Evolutionary conservation across 2,888 invertebrate species (phyloP).

Genomic region (Pollenia griseotomentosa): DNA sequence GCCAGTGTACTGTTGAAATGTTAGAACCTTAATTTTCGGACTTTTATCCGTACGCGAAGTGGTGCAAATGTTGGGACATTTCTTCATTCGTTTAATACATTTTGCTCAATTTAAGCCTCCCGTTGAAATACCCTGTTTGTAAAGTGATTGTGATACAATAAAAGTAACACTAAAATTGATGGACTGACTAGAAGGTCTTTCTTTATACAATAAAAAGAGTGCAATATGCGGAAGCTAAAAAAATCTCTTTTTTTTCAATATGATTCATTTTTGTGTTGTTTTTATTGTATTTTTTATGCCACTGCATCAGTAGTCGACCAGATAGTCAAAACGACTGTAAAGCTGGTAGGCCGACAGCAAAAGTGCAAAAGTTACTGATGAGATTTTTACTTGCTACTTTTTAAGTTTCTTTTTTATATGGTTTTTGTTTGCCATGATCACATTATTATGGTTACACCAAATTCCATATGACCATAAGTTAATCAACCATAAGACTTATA

Average conservation of each 20-base stretch:
- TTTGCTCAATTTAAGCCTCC: neutral
- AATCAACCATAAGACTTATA: constrained; percentile 58
- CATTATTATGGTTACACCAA: constrained; percentile 64
- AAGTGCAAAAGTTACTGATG: constrained; percentile 72
- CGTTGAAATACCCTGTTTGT: constrained; percentile 15
- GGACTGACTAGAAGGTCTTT: constrained; percentile 59
- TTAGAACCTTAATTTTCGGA: no score
- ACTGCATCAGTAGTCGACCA: constrained; percentile 44
- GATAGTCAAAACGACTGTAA: neutral
- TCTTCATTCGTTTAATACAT: neutral
- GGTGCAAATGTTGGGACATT: no score
- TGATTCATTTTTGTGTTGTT: constrained; percentile 23
- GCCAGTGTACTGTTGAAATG: no score
- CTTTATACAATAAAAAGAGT: constrained; percentile 34
- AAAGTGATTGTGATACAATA: constrained; percentile 6
- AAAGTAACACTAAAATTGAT: constrained; percentile 51
- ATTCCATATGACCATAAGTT: constrained; percentile 66
- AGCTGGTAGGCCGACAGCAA: constrained; percentile 56
- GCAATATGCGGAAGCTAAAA: constrained; percentile 69
- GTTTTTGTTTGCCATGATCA: constrained; percentile 38
- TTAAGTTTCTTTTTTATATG: constrained; percentile 20
- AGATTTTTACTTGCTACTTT: constrained; percentile 60
- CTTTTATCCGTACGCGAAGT: no score
- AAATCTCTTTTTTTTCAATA: constrained; percentile 18
- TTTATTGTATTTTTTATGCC: constrained; percentile 54